These are phyloP conservation scores for Leptopterna dolabrata DNA, from an alignment of 2,888 invertebrate species.

Conservation along the genomic window DNA sequence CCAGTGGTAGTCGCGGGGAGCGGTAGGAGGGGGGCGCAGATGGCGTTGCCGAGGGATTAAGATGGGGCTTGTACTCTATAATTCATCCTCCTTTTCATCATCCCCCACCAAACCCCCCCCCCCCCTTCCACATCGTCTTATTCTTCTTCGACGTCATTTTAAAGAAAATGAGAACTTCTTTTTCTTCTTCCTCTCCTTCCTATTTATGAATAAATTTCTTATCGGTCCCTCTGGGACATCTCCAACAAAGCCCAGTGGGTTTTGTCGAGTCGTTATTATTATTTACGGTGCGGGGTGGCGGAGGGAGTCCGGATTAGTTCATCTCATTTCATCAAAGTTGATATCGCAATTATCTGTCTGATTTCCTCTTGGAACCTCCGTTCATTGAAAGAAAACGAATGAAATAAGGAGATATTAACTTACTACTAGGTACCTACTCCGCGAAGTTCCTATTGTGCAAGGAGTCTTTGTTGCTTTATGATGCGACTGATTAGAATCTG, in stretches of 20 bases:
- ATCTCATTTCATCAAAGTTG: conserved; percentile 2
- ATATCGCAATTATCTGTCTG: background rate
- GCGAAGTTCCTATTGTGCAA: no score
- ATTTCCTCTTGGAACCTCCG: background rate
- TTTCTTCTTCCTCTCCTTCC: conserved; percentile 19
- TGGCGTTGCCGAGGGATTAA: conserved; percentile 34
- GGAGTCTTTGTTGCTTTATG: no score
- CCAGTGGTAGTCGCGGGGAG: background rate
- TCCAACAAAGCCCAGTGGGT: conserved; percentile 39
- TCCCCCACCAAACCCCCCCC: background rate
- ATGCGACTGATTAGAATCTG: no score
- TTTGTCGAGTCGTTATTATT: conserved; percentile 25
- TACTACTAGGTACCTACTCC: no score
- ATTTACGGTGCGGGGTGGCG: background rate
- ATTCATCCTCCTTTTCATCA: conserved; percentile 47
- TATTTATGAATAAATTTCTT: conserved; percentile 48
- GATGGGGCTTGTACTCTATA: conserved; percentile 43
- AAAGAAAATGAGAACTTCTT: conserved; percentile 38
- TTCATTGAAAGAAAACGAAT: background rate
- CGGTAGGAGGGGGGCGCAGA: background rate
- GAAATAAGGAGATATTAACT: background rate
- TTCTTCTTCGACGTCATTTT: conserved; percentile 38
- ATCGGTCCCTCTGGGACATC: conserved; percentile 29
- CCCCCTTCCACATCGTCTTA: background rate
- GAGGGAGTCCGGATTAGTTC: background rate